Evolutionary conservation across 2,797 vertebrate species (phyloP).

Genomic region (Cheracebus regulus): DNA sequence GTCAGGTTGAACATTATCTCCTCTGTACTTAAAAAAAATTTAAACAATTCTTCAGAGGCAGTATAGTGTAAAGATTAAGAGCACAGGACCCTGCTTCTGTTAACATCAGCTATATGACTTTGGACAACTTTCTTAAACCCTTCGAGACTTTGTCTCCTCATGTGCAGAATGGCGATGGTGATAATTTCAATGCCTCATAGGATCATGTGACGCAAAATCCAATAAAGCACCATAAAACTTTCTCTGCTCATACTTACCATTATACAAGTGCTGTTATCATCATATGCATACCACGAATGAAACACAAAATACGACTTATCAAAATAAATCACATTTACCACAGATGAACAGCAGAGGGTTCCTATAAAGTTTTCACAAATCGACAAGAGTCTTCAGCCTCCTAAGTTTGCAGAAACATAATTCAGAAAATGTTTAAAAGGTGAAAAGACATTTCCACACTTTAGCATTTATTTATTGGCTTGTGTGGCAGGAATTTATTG

Average conservation of each 20-base stretch:
- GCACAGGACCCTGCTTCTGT: background rate
- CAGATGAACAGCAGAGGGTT: background rate
- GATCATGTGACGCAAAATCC: background rate
- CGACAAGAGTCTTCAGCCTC: background rate
- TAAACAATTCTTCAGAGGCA: background rate
- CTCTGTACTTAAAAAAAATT: background rate
- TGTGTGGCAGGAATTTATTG: background rate
- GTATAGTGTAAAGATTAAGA: background rate
- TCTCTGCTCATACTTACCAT: background rate
- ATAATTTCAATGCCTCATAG: background rate
- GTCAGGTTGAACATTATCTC: conserved; percentile 12
- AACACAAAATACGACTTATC: background rate
- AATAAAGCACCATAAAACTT: no score
- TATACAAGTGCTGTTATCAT: no score
- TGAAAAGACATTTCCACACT: background rate
- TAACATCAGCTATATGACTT: background rate
- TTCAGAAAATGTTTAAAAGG: background rate
- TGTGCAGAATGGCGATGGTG: background rate
- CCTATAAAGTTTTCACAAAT: background rate
- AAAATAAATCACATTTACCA: background rate
- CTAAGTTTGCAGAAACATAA: background rate
- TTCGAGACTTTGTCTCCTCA: background rate
- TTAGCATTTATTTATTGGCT: background rate
- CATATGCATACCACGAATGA: background rate
- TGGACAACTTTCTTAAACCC: background rate